phyloP scores from a whole-genome alignment of 2,797 vertebrate genomes.

The Euphonia xanthogaster region DNA sequence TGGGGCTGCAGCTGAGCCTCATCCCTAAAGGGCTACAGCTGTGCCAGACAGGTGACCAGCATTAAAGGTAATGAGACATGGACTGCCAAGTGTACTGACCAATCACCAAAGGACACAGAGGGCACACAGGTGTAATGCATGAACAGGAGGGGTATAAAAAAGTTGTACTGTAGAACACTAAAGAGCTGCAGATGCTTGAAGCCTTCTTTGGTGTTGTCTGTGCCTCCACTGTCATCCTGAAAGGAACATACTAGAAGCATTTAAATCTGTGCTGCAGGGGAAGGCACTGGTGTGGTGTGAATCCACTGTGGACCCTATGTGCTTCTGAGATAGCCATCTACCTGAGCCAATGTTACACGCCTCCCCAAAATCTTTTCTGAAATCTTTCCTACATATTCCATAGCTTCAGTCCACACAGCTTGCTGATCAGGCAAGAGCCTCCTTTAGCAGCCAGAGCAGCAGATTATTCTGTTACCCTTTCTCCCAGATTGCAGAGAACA shows the following conservation, averaged over 20 bases:
- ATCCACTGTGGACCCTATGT: rapidly evolving
- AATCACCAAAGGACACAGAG: too few relatives aligned
- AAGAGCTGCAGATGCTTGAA: neutral
- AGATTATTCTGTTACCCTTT: neutral
- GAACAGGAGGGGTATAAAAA: neutral
- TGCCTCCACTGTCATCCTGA: neutral
- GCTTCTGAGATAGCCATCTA: neutral
- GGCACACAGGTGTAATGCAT: neutral
- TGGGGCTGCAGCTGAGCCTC: neutral
- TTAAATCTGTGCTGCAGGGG: neutral
- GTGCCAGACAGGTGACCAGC: neutral
- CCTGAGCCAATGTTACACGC: neutral
- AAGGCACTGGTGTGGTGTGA: neutral
- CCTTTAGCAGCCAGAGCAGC: neutral
- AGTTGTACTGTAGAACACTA: neutral
- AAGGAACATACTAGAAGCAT: neutral
- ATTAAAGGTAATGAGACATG: neutral
- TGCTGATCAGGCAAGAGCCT: neutral
- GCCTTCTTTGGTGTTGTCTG: neutral
- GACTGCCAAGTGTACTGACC: neutral
- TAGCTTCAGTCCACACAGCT: neutral
- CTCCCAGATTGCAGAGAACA: neutral
- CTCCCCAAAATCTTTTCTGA: neutral
- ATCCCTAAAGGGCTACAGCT: neutral
- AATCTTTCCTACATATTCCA: neutral